Evolutionary conservation across 1,140 invertebrate species (phyloP).

Genomic region (Eubasilissa regina): DNA sequence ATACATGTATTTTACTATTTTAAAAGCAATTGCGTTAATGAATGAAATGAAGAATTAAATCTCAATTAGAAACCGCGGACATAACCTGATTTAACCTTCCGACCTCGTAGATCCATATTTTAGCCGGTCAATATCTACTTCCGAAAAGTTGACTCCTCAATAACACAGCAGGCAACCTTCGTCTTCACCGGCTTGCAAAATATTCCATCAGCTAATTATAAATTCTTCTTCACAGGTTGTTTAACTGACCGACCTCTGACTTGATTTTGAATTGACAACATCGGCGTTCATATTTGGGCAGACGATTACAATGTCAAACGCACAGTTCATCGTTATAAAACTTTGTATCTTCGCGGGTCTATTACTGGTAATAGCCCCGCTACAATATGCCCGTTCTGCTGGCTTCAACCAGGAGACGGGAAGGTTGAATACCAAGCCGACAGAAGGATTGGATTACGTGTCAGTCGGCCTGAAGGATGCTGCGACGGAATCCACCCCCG

Average conservation of each 20-base stretch:
- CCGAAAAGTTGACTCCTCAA: not conserved
- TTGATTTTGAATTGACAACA: not conserved
- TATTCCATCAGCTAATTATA: not conserved
- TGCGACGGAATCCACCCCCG: not conserved
- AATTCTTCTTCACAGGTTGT: not conserved
- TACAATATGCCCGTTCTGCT: not conserved
- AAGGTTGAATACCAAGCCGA: not conserved
- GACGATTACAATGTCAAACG: not conserved
- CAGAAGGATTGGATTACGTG: not conserved
- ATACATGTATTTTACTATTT: too few species aligned
- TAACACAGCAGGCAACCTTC: slow-evolving; percentile 1
- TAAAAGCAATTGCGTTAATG: too few species aligned
- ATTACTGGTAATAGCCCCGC: not conserved
- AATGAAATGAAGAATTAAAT: too few species aligned
- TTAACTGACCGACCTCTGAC: not conserved
- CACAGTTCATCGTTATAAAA: slow-evolving; percentile 13
- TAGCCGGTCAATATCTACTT: too few species aligned
- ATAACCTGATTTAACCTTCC: too few species aligned
- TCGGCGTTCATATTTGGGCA: not conserved
- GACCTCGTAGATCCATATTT: too few species aligned
- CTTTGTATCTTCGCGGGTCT: slow-evolving; percentile 1
- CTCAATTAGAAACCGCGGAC: too few species aligned
- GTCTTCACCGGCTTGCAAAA: not conserved
- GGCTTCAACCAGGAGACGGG: not conserved
- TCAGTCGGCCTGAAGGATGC: not conserved